phyloP scores from a whole-genome alignment of 1,140 invertebrate species.

The Forficula auricularia region DNA sequence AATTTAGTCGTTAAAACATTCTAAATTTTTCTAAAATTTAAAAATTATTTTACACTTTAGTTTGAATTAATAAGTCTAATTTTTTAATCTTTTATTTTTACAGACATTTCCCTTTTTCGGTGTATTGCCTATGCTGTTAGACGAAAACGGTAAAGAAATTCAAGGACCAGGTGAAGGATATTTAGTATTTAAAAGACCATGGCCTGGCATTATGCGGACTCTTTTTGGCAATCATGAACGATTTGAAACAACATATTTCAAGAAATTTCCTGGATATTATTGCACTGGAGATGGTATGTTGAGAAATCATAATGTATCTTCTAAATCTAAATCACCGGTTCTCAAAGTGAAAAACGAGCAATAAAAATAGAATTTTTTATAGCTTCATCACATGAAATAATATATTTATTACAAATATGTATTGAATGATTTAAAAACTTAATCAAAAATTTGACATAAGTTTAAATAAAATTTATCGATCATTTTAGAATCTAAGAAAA shows the following conservation, averaged over 20 bases:
- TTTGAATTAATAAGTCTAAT: no score
- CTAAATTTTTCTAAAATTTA: no score
- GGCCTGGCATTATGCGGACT: constrained; percentile 94
- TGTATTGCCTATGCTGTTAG: constrained; percentile 68
- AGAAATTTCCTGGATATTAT: constrained; percentile 88
- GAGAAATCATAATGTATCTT: constrained; percentile 1
- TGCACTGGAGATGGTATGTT: constrained; percentile 86
- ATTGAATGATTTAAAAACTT: no score
- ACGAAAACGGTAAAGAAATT: constrained; percentile 74
- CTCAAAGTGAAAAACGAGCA: neutral
- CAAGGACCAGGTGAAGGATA: constrained; percentile 84
- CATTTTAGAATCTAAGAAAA: no score
- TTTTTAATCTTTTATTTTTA: no score
- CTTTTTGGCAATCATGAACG: constrained; percentile 82
- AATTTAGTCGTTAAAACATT: no score
- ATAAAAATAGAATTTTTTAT: neutral
- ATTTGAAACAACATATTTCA: constrained; percentile 88
- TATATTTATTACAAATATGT: no score
- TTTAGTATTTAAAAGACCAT: constrained; percentile 79
- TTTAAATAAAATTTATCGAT: no score
- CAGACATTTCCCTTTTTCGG: constrained; percentile 95
- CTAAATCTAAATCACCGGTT: no score
- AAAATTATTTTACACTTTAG: no score
- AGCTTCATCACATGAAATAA: neutral
- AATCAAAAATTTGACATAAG: no score